Evolutionary conservation across 1,140 invertebrate genomes (phyloP).

Genomic region (Drosophila ananassae): DNA sequence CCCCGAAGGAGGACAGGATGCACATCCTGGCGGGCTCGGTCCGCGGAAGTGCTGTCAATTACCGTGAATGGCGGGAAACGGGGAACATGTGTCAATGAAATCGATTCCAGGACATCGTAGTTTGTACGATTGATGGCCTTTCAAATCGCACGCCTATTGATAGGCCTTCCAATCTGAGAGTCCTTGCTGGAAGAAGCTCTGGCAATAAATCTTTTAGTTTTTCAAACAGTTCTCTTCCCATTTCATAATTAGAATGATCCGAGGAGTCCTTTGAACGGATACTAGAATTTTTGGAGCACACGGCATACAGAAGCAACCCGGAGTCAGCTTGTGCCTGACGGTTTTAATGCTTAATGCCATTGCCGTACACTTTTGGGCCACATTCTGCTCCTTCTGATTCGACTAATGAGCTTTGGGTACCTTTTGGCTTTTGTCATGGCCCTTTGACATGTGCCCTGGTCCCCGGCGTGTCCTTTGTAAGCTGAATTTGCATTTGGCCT

Average conservation of each 20-base stretch:
- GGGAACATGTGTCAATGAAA: conserved; percentile 14
- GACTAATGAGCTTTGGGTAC: conserved; percentile 57
- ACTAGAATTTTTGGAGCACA: not conserved
- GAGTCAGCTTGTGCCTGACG: conserved; percentile 25
- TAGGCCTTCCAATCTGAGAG: not conserved
- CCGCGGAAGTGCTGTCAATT: conserved; percentile 68
- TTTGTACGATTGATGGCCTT: conserved; percentile 25
- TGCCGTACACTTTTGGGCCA: conserved; percentile 25
- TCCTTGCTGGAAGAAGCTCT: not conserved
- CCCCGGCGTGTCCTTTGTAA: conserved; percentile 36
- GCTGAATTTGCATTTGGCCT: conserved; percentile 65
- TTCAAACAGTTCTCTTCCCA: too few relatives aligned
- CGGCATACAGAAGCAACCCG: not conserved
- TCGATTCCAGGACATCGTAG: conserved; percentile 11
- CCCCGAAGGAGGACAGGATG: conserved; percentile 8
- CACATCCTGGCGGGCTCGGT: conserved; percentile 25
- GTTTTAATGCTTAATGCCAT: conserved; percentile 40
- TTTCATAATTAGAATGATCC: too few relatives aligned
- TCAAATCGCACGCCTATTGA: not conserved
- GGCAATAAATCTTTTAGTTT: not conserved
- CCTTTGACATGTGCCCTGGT: conserved; percentile 50
- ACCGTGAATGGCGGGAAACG: conserved; percentile 18
- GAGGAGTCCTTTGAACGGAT: not conserved
- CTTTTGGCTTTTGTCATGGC: conserved; percentile 37
- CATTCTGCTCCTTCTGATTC: conserved; percentile 14